phyloP scores from a whole-genome alignment of 1,140 invertebrate genomes.

The Paralvinella palmiformis region DNA sequence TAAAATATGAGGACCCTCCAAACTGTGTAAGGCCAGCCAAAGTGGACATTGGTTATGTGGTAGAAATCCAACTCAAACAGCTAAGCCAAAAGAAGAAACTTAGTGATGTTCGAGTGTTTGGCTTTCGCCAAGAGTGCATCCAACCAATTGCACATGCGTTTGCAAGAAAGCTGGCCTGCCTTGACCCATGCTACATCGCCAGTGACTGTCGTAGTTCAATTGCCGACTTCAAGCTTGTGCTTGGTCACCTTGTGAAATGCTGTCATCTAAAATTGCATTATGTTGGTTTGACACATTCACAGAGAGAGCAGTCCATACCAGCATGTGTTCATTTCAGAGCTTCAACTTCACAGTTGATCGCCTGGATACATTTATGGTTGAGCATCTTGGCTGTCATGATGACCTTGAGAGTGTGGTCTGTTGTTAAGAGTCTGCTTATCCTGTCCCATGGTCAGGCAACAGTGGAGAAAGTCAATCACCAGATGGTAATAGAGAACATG shows the following conservation, averaged over 20 bases:
- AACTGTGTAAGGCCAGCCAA: background rate
- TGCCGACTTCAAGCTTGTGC: conserved; percentile 6
- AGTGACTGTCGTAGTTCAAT: background rate
- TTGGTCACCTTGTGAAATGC: background rate
- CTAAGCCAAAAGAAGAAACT: background rate
- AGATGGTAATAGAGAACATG: background rate
- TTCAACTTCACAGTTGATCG: background rate
- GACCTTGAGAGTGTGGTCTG: background rate
- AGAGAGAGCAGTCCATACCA: conserved; percentile 4
- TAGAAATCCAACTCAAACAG: too few species aligned
- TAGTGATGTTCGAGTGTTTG: background rate
- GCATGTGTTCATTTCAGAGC: background rate
- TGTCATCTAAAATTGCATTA: too few species aligned
- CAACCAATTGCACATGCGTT: background rate
- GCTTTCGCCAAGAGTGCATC: background rate
- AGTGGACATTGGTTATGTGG: too few species aligned
- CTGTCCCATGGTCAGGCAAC: background rate
- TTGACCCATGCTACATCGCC: background rate
- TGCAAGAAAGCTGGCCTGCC: background rate
- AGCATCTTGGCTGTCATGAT: background rate
- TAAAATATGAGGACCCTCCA: background rate
- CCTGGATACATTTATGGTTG: background rate
- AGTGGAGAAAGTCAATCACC: background rate
- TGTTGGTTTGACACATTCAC: background rate
- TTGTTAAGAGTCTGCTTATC: background rate